Conservation (phyloP, 2,113 vertebrate genomes). For the Dryoscopus gambensis region DNA sequence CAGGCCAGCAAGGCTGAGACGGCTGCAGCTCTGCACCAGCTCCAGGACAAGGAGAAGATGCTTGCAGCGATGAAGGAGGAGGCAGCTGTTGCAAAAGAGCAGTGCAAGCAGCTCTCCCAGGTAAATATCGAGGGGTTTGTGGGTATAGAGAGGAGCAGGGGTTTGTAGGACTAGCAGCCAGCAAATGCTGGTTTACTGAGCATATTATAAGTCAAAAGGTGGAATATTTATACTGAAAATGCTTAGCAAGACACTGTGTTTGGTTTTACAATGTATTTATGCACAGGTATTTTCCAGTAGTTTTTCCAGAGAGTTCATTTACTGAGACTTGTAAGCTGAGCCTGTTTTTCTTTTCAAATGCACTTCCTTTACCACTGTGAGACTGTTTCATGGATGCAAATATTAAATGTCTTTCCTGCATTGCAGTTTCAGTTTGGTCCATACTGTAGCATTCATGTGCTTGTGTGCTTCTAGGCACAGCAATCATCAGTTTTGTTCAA, state of each 20-base stretch:
- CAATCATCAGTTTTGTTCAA: not conserved
- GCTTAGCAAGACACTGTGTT: rapidly evolving
- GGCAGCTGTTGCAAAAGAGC: constrained; percentile 84
- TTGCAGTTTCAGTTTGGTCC: not conserved
- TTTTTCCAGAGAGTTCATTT: not conserved
- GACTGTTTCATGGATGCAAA: not conserved
- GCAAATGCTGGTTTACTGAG: not conserved
- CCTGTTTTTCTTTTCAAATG: not conserved
- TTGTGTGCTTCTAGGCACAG: not conserved
- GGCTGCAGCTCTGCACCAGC: constrained; percentile 75
- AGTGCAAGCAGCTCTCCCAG: constrained; percentile 94
- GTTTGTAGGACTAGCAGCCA: not conserved
- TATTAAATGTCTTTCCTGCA: not conserved
- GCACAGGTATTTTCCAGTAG: not conserved
- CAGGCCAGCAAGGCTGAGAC: constrained; percentile 82
- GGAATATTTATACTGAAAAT: not conserved
- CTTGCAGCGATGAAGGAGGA: constrained; percentile 86
- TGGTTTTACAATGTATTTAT: not conserved
- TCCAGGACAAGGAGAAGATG: constrained; percentile 88
- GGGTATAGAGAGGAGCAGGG: not conserved
- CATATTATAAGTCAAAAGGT: not conserved
- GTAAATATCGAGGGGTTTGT: constrained; percentile 49
- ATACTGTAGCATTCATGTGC: not conserved
- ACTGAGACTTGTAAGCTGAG: not conserved
- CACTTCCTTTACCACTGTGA: not conserved